These are phyloP conservation scores for Brachionus plicatilis DNA, from an alignment of 1,140 invertebrate species.

Conservation along the genomic window DNA sequence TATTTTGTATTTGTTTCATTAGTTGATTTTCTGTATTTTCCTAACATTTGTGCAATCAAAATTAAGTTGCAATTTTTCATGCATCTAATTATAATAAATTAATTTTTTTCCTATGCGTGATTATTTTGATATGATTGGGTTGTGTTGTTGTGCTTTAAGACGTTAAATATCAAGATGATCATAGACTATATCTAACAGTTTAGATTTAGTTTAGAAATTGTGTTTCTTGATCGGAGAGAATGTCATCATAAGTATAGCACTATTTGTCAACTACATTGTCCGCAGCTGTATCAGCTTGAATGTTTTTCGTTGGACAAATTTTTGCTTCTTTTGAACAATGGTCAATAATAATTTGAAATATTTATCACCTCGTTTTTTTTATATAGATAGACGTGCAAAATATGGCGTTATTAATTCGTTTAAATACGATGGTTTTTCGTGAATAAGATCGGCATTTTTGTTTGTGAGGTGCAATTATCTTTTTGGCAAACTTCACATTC, in stretches of 20 bases:
- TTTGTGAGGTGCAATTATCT: not conserved
- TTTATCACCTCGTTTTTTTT: conserved; percentile 43
- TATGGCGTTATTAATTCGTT: conserved; percentile 40
- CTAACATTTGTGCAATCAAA: too few relatives aligned
- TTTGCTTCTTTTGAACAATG: conserved; percentile 55
- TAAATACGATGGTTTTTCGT: not conserved
- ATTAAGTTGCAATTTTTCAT: too few relatives aligned
- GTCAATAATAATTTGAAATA: conserved; percentile 52
- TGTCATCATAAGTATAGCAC: conserved; percentile 47
- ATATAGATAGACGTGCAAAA: conserved; percentile 42
- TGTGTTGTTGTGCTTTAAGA: too few relatives aligned
- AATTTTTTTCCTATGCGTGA: too few relatives aligned
- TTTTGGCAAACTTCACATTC: conserved; percentile 37
- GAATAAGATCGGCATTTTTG: not conserved
- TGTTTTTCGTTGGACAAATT: conserved; percentile 49
- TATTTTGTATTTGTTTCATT: too few relatives aligned
- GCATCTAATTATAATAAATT: too few relatives aligned
- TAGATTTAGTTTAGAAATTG: conserved; percentile 43
- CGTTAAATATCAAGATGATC: conserved; percentile 38
- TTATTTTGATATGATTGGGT: too few relatives aligned
- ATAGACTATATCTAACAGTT: conserved; percentile 42
- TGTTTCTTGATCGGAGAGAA: conserved; percentile 51
- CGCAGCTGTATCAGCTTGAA: conserved; percentile 47
- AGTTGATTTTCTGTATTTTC: too few relatives aligned
- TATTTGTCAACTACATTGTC: conserved; percentile 48